Base-by-base conservation (phyloP, 2,797 vertebrate species). In the Argya squamiceps region DNA sequence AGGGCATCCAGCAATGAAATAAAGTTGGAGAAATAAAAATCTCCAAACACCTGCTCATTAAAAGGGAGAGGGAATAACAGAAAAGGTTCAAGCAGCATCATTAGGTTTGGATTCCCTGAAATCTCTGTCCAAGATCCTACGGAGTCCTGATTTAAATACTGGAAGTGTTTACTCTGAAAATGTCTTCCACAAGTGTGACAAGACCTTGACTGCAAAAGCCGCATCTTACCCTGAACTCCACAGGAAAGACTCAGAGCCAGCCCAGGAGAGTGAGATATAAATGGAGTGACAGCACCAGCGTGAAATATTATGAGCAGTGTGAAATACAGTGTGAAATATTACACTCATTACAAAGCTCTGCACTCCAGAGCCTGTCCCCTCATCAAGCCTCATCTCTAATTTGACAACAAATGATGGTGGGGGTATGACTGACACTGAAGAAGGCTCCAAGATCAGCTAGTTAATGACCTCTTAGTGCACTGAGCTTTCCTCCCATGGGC, bases 301-400 rank as follows among this genome's bases (percentile, higher is more conserved):
- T 77, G 91, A 96, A 93, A 86, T 37, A 75, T 17, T 34, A 87
- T 37, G 70, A 95, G 60, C 77, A 55, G 92, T 94, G 92, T 93
- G 91, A 96, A 96, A 86, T 12, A 56, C 91, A 47, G 95, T 88
- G 90, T 94, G 92, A 97, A 97, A 92, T 76, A 88, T 91, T 90
- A 95, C 91, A 96, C 84, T 91, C 94, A 85, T 92, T 84, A 88
- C 27, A 92, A 63, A 88, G 88, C 92, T 44, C 59, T 29, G 29
- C 3, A 20, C 44, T 44, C 44, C 6, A 44, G 44, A 44, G 44
- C 78, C 64, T 43, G 23, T 32, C 65, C 79, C 59, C 78, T 88
- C 59, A 93, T 73, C 93, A 78, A 81, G n/a, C 52, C 73, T 73
- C 55, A 78, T 52, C 89, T 86, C 17, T 34, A 81, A 86, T 92